Evolutionary conservation across 1,140 invertebrate species (phyloP).

Genomic region (Neocloeon triangulifer): DNA sequence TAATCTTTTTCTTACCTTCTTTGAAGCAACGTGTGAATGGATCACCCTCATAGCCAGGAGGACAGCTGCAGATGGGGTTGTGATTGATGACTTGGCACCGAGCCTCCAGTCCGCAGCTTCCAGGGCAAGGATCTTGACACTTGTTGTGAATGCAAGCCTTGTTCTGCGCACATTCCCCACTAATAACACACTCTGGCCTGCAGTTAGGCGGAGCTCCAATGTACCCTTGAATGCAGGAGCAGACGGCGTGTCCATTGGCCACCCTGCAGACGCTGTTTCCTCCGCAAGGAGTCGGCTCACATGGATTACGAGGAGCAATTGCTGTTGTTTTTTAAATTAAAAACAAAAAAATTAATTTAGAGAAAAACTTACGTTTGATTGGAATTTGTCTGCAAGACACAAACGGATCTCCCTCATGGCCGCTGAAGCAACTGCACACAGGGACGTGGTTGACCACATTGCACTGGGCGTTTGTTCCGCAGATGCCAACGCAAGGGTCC

Average conservation of each 20-base stretch:
- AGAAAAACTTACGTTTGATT: constrained; percentile 27
- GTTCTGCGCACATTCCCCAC: constrained; percentile 45
- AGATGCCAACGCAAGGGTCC: constrained; percentile 66
- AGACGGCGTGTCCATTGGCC: constrained; percentile 42
- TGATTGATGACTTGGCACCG: constrained; percentile 59
- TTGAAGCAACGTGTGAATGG: constrained; percentile 51
- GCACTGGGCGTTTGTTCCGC: constrained; percentile 55
- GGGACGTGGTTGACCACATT: constrained; percentile 59
- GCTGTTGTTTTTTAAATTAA: constrained; percentile 14
- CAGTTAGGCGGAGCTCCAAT: constrained; percentile 52
- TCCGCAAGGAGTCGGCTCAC: constrained; percentile 57
- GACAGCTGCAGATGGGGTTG: constrained; percentile 65
- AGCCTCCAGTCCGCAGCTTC: constrained; percentile 54
- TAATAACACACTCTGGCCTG: constrained; percentile 55
- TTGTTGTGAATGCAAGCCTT: constrained; percentile 57
- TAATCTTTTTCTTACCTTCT: too few species aligned
- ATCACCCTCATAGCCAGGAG: constrained; percentile 49
- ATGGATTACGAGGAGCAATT: constrained; percentile 34
- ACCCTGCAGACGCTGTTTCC: constrained; percentile 54
- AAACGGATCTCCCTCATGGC: constrained; percentile 60
- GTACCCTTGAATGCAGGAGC: constrained; percentile 51
- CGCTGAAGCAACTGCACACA: constrained; percentile 48
- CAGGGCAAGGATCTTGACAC: constrained; percentile 57
- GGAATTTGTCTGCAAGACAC: constrained; percentile 41
- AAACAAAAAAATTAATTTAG: neutral